A percentile compares a stretch with the other conserved stretches of the same genome.
Conservation (phyloP, 2,888 invertebrate genomes). For the Mesodorylaimus sp. region DNA sequence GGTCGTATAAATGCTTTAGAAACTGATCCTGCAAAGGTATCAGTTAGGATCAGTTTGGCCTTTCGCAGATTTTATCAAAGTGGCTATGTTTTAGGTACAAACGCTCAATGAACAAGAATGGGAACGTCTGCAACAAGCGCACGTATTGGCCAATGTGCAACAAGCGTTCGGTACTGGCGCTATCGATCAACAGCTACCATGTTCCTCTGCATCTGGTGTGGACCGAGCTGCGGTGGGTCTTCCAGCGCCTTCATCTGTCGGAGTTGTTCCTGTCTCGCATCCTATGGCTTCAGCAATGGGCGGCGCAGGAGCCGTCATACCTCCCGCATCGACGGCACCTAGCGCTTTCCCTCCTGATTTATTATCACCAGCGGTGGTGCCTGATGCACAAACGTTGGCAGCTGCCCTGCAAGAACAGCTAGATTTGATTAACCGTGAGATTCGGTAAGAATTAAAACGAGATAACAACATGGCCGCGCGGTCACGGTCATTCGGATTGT, state of each 20-base stretch:
- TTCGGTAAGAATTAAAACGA: slow-evolving; percentile 39
- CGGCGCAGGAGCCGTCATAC: background rate
- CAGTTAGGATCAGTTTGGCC: no score
- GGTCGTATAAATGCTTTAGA: slow-evolving; percentile 22
- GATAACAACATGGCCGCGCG: background rate
- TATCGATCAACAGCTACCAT: slow-evolving; percentile 14
- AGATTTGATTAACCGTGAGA: slow-evolving; percentile 99
- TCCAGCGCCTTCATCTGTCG: background rate
- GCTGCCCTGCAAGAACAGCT: slow-evolving; percentile 97
- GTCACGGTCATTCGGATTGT: no score
- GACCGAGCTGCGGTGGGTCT: background rate
- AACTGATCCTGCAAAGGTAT: slow-evolving; percentile 10
- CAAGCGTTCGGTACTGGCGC: slow-evolving; percentile 69
- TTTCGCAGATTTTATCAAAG: no score
- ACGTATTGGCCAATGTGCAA: slow-evolving; percentile 72
- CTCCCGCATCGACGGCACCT: background rate
- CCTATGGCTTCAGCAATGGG: background rate
- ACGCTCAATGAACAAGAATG: slow-evolving; percentile 53
- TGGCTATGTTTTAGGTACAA: slow-evolving; percentile 27
- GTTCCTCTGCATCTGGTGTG: background rate
- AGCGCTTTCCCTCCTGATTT: background rate
- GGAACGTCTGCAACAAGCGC: slow-evolving; percentile 71
- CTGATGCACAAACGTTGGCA: slow-evolving; percentile 85
- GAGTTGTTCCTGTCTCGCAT: background rate
- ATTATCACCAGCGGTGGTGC: background rate